Conservation (phyloP, 2,888 invertebrate genomes). For the Pharmacophagus antenor region DNA sequence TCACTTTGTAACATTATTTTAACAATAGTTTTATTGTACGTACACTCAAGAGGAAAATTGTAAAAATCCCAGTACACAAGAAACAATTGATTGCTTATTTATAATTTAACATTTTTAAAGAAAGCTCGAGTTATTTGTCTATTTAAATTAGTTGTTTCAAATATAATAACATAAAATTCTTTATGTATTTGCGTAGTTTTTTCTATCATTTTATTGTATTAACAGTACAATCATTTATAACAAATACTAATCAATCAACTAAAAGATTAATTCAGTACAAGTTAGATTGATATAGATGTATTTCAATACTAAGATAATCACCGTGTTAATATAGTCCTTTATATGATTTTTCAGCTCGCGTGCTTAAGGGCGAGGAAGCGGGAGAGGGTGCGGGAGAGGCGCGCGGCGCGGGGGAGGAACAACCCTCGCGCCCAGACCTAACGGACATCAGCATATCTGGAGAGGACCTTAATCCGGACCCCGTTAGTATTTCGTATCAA, state of each 20-base stretch:
- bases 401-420: constrained; percentile 58
- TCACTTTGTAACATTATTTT: neutral
- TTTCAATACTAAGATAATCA: neutral
- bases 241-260: neutral
- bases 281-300: neutral
- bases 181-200: neutral
- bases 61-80: neutral
- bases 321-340: neutral
- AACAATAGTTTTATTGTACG: neutral
- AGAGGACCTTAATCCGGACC: constrained; percentile 57
- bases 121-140: neutral
- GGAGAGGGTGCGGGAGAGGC: constrained; percentile 52
- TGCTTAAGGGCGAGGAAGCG: constrained; percentile 46
- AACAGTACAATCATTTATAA: neutral
- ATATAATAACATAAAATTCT: neutral
- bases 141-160: neutral
- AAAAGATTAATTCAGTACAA: neutral
- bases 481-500: constrained; percentile 50
- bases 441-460: constrained; percentile 70
- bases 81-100: neutral
- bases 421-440: constrained; percentile 64
- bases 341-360: constrained; percentile 53
- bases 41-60: neutral
- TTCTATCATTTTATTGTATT: neutral
- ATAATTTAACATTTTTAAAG: neutral